These are phyloP conservation scores for Anadara kagoshimensis DNA, from an alignment of 1,140 invertebrate species.

Conservation along the genomic window DNA sequence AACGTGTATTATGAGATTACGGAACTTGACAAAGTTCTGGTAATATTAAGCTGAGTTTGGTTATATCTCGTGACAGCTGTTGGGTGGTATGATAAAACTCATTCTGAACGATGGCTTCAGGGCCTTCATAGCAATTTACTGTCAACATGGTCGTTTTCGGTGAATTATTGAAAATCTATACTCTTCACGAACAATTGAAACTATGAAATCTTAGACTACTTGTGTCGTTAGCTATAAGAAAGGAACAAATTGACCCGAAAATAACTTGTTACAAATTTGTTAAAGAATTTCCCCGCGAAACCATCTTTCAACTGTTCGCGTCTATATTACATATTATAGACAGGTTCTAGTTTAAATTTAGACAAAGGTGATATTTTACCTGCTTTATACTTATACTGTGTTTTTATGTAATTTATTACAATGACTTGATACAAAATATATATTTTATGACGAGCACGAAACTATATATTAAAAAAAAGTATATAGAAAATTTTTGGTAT, in stretches of 20 bases:
- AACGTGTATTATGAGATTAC: slow-evolving; percentile 17
- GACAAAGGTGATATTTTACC: too few species aligned
- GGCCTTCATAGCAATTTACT: slow-evolving; percentile 20
- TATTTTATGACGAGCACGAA: too few species aligned
- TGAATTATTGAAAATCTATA: slow-evolving; percentile 24
- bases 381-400: too few species aligned
- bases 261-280: slow-evolving; percentile 1
- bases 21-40: background rate
- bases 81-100: slow-evolving; percentile 20
- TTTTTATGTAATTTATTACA: too few species aligned
- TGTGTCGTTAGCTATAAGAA: slow-evolving; percentile 8
- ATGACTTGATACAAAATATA: too few species aligned
- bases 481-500: too few species aligned
- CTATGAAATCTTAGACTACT: slow-evolving; percentile 18
- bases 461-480: too few species aligned
- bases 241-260: slow-evolving; percentile 19
- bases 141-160: slow-evolving; percentile 8
- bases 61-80: slow-evolving; percentile 1
- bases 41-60: too few species aligned
- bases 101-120: slow-evolving; percentile 7
- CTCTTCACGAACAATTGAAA: slow-evolving; percentile 12
- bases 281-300: too few species aligned
- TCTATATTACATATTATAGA: too few species aligned
- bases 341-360: too few species aligned
- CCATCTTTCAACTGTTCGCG: too few species aligned